phyloP scores from a whole-genome alignment of 2,888 invertebrate species.

The Drosophila dives region DNA sequence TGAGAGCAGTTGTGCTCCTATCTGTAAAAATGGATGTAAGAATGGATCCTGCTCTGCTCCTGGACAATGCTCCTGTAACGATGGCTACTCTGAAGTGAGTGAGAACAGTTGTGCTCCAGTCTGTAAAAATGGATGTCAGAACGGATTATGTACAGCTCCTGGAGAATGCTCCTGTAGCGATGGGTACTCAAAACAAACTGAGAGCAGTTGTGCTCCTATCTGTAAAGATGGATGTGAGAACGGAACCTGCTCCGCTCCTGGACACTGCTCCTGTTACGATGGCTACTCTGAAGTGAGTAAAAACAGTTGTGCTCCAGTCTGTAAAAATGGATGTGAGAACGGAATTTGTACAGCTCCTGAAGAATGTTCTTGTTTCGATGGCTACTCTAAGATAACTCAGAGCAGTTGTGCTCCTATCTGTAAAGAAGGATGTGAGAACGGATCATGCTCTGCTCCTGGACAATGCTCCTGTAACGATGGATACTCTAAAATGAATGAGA shows the following conservation, averaged over 20 bases:
- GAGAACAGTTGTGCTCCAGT: too few relatives aligned
- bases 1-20: slow-evolving; percentile 26
- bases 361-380: slow-evolving; percentile 18
- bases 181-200: too few relatives aligned
- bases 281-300: slow-evolving; percentile 11
- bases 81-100: too few relatives aligned
- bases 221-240: not conserved
- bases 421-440: slow-evolving; percentile 23
- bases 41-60: slow-evolving; percentile 38
- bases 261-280: not conserved
- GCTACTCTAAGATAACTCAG: slow-evolving; percentile 9
- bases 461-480: slow-evolving; percentile 34
- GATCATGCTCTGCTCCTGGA: slow-evolving; percentile 25
- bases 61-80: too few relatives aligned
- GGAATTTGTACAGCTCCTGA: slow-evolving; percentile 22
- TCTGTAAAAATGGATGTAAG: slow-evolving; percentile 23
- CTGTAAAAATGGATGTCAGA: too few relatives aligned
- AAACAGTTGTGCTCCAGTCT: slow-evolving; percentile 24
- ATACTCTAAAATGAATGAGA: not conserved
- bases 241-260: slow-evolving; percentile 16
- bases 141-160: too few relatives aligned
- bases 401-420: slow-evolving; percentile 31
- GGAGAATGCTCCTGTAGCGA: too few relatives aligned
- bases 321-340: slow-evolving; percentile 19
- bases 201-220: not conserved